phyloP scores from a whole-genome alignment of 2,888 invertebrate species.

The Coecobrya sp. region DNA sequence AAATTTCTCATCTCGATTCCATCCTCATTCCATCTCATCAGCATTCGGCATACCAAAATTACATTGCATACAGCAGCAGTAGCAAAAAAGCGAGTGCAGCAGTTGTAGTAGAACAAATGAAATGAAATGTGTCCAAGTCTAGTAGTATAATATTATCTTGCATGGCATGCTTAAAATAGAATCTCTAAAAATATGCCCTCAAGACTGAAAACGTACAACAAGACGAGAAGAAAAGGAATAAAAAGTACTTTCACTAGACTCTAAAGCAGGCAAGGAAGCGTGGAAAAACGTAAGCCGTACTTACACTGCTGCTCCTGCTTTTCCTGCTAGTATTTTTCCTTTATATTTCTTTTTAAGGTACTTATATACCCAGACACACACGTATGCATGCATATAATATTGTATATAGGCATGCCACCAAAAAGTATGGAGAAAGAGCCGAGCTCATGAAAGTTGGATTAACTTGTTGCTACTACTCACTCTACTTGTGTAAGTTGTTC shows the following conservation, averaged over 20 bases:
- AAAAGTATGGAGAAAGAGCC: neutral
- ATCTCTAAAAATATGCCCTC: neutral
- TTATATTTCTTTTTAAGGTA: too few relatives aligned
- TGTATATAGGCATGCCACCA: neutral
- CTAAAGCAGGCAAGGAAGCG: neutral
- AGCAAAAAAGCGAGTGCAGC: too few relatives aligned
- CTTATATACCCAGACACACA: too few relatives aligned
- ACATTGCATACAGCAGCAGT: neutral
- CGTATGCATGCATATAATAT: neutral
- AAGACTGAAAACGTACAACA: neutral
- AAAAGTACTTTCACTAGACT: neutral
- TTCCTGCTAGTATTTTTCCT: too few relatives aligned
- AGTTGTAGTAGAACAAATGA: neutral
- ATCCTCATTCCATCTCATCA: neutral
- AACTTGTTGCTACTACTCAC: constrained; percentile 80
- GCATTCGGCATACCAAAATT: neutral
- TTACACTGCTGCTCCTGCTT: too few relatives aligned
- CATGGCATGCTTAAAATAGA: neutral
- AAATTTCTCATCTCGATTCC: neutral
- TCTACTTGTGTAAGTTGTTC: constrained; percentile 44
- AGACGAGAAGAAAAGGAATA: neutral
- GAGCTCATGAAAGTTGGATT: constrained; percentile 82
- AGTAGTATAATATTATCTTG: neutral
- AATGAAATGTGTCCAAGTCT: neutral
- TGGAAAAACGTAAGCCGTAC: constrained; percentile 1